Evolutionary conservation across 30 jellyfish, hydroid and myxozoan species (phyloP), one percentile per base, ranked within the genome.

Genomic region (Sanderia malayensis): DNA sequence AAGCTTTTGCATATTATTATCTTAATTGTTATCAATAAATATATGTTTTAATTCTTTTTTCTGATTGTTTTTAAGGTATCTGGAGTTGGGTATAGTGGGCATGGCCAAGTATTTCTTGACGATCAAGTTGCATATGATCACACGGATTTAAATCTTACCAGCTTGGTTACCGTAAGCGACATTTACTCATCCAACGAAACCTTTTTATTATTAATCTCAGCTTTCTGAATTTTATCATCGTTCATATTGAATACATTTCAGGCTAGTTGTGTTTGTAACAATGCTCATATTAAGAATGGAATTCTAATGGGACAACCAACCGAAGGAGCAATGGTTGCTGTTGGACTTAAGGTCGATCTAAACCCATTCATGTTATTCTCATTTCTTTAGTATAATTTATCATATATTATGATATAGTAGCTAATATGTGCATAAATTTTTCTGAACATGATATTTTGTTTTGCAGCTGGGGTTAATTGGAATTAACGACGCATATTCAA

Each of bases 321-420:
- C 0, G 99, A 92, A 70, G 96, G 99, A 6, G 99, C 99, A 22
- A 78, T 92, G 25, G 62, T 86, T 30, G 96, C 96, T 2, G 96
- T 80, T 26, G 99, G 95, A 44, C 76, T 92, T 17, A 92, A 92
- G 95, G 99, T 92, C 44, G n/a, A n/a, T n/a, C n/a, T n/a, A n/a
- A n/a, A n/a, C n/a, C n/a, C n/a, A n/a, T n/a, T n/a, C n/a, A n/a
- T n/a, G n/a, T n/a, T n/a, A n/a, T n/a, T n/a, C n/a, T n/a, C n/a
- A n/a, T n/a, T n/a, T n/a, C n/a, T n/a, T n/a, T n/a, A n/a, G n/a
- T n/a, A n/a, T n/a, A n/a, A n/a, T n/a, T n/a, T n/a, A n/a, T n/a
- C n/a, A n/a, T n/a, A n/a, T n/a, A n/a, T n/a, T n/a, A n/a, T n/a
- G n/a, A n/a, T n/a, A n/a, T n/a, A n/a, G n/a, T n/a, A n/a, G n/a